Conservation (phyloP, 1,140 invertebrate species). For the Leptestheria dahalacensis region DNA sequence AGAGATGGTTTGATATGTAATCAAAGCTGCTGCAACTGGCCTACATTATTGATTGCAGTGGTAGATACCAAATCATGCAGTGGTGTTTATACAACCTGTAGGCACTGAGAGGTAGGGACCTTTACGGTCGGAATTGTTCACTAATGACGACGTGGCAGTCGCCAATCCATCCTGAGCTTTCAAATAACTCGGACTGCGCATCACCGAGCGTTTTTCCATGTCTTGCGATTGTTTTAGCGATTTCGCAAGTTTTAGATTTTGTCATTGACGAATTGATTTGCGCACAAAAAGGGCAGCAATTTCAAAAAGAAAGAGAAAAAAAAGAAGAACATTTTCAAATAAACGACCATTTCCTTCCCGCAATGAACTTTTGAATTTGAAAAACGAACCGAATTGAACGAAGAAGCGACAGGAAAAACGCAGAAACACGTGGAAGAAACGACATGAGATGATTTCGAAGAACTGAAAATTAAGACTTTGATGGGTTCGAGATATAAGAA, state of each 20-base stretch:
- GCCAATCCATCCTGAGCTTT: constrained; percentile 10
- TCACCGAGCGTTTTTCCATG: constrained; percentile 6
- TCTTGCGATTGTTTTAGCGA: background rate
- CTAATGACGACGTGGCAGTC: constrained; percentile 6
- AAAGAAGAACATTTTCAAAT: constrained; percentile 15
- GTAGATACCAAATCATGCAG: background rate
- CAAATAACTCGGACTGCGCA: background rate
- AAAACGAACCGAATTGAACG: no score
- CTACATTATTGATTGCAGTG: background rate
- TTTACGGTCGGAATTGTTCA: constrained; percentile 27
- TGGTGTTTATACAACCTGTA: background rate
- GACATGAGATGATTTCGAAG: constrained; percentile 11
- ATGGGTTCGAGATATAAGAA: background rate
- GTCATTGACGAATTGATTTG: background rate
- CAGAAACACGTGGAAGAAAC: constrained; percentile 3
- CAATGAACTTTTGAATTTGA: background rate
- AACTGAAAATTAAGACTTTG: constrained; percentile 4
- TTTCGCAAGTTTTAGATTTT: background rate
- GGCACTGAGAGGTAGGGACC: constrained; percentile 54
- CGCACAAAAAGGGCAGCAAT: background rate
- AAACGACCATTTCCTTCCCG: background rate
- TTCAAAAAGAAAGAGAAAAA: constrained; percentile 3
- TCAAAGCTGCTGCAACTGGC: no score
- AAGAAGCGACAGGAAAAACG: constrained; percentile 1
- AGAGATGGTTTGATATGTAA: no score